Evolutionary conservation across 2,113 vertebrate genomes (phyloP).

Genomic region (Chaetops frenatus): DNA sequence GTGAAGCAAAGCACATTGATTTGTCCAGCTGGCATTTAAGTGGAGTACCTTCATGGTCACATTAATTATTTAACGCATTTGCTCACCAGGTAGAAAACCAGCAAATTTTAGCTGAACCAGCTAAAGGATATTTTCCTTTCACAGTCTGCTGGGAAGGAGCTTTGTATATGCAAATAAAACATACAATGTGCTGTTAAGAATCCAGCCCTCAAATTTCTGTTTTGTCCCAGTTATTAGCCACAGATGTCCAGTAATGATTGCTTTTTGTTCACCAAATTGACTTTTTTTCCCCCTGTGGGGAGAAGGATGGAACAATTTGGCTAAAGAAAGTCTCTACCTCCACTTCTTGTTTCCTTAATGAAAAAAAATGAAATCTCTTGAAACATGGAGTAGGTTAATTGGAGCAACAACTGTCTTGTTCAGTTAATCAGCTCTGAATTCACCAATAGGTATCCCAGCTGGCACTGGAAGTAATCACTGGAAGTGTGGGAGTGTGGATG

Average conservation of each 20-base stretch:
- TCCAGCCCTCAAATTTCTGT: neutral
- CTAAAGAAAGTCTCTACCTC: neutral
- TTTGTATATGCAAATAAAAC: neutral
- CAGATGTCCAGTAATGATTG: neutral
- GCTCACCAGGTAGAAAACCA: neutral
- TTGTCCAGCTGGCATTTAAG: neutral
- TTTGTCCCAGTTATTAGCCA: neutral
- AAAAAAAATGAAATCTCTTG: conserved; percentile 28
- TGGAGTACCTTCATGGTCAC: neutral
- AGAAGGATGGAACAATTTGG: neutral
- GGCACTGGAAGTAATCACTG: conserved; percentile 33
- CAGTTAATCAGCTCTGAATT: conserved; percentile 50
- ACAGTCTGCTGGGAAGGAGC: neutral
- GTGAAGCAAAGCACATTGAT: neutral
- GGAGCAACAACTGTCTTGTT: conserved; percentile 27
- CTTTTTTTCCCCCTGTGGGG: neutral
- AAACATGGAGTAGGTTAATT: conserved; percentile 38
- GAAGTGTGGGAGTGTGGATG: conserved; percentile 9
- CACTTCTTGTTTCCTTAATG: conserved; percentile 32
- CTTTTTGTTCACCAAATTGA: conserved; percentile 25
- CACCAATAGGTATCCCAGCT: conserved; percentile 43
- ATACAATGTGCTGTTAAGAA: neutral
- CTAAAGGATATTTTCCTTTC: neutral
- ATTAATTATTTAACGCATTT: neutral
- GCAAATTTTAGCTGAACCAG: neutral